phyloP scores from a whole-genome alignment of 2,113 vertebrate species.

The Rhinoderma darwinii region DNA sequence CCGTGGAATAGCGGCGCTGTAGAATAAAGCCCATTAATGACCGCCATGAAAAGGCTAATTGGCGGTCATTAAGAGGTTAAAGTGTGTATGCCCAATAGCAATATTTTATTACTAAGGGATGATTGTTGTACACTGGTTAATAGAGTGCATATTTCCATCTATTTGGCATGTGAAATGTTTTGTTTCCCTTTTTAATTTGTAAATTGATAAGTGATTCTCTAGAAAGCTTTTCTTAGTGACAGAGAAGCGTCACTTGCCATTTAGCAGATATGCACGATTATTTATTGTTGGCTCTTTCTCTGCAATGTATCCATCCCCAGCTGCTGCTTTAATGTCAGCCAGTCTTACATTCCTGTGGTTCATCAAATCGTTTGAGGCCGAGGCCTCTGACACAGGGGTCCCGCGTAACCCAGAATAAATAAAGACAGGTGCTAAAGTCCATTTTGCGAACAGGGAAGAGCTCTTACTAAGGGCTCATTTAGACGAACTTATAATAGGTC shows the following conservation, averaged over 20 bases:
- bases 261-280: slow-evolving; percentile 33
- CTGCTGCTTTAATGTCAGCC: slow-evolving; percentile 26
- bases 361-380: slow-evolving; percentile 4
- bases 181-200: neutral
- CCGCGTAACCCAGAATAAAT: slow-evolving; percentile 22
- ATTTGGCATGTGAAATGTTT: neutral
- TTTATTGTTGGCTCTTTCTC: slow-evolving; percentile 47
- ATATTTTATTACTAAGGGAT: too few species aligned
- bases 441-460: slow-evolving; percentile 16
- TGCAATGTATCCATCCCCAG: neutral
- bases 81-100: too few species aligned
- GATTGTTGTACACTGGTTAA: too few species aligned
- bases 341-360: slow-evolving; percentile 47
- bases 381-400: neutral
- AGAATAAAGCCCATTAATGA: too few species aligned
- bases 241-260: neutral
- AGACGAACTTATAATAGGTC: too few species aligned
- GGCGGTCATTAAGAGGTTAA: too few species aligned
- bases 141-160: neutral
- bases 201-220: neutral
- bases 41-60: too few species aligned
- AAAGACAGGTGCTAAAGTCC: slow-evolving; percentile 38
- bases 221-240: neutral
- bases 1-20: too few species aligned
- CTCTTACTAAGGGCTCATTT: slow-evolving; percentile 17